A percentile compares a stretch with the other conserved stretches of the same genome.
phyloP scores from a whole-genome alignment of 1,140 invertebrate genomes.

The Saccostrea echinata region DNA sequence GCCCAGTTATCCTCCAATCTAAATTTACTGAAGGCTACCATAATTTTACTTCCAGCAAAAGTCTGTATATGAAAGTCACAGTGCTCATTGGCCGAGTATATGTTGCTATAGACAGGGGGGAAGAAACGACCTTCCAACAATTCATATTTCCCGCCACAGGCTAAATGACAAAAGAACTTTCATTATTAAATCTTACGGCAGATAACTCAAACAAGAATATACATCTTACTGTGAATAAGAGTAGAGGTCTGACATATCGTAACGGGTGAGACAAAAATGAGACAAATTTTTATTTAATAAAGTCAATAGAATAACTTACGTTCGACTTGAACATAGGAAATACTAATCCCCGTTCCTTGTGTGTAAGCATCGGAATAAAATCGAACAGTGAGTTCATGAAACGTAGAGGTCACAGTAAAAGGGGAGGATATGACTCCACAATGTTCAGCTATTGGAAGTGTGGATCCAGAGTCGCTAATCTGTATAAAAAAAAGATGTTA shows the following conservation, averaged over 20 bases:
- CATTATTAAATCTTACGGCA: no score
- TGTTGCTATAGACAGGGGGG: not conserved
- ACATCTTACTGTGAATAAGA: no score
- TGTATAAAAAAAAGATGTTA: not conserved
- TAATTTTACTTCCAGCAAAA: not conserved
- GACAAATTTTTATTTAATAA: no score
- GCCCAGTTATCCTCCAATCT: not conserved
- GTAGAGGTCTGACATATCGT: no score
- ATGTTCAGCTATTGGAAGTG: not conserved
- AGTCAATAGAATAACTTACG: no score
- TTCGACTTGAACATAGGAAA: not conserved
- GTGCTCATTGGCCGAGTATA: slow-evolving; percentile 15
- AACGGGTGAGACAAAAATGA: no score
- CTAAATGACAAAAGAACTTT: not conserved
- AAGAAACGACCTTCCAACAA: not conserved
- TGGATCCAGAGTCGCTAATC: not conserved
- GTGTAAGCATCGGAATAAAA: not conserved
- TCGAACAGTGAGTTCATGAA: not conserved
- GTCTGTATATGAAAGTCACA: slow-evolving; percentile 22
- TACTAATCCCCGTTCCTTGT: not conserved
- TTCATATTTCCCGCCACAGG: slow-evolving; percentile 26
- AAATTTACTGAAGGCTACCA: slow-evolving; percentile 8
- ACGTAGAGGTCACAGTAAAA: not conserved
- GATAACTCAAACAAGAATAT: no score
- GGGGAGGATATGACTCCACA: not conserved